Base-by-base conservation (phyloP, 2,888 invertebrate genomes). In the Petrophora chlorosata region DNA sequence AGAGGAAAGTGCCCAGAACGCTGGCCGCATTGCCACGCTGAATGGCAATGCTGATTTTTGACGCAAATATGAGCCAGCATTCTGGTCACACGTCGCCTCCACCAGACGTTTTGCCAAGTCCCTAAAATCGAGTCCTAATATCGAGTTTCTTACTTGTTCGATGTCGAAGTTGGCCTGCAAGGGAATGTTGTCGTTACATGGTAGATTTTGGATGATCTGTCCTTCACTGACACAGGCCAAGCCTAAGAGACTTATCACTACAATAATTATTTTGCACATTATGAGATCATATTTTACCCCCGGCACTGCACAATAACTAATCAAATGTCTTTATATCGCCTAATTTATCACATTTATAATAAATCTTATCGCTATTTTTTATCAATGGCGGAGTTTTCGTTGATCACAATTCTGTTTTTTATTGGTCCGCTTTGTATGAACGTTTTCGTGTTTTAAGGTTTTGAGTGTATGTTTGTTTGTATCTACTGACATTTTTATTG, bases 141-240 rank as follows among this genome's bases (percentile, higher is more conserved):
- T n/a, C n/a, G n/a, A n/a, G n/a, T n/a, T 40, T 26, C 79, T 79
- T 74, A 85, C 86, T 30, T 44, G 5, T 0, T 65, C 52, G 0
- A 70, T 25, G 1, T 73, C 26, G 50, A 87, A 83, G 44, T 77
- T 41, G 2, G 17, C 3, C 8, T 45, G 32, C 32, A 81, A 36
- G 0, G 28, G 2, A 23, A 82, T 54, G 41, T 74, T 56, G 0
- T 59, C 39, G 38, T 81, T 49, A 53, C 88, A 88, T 35, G 76
- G 81, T 70, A 83, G 83, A 48, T 61, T 12, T 50, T 82, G 81
- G 16, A 82, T 44, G 9, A 82, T 59, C 50, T 85, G 84, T 29
- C 73, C 80, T 29, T 67, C 70, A 74, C 76, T 71, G 52, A 63
- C 63, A 56, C 67, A 61, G 26, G 82, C 48, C 17, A 78, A 60